Percentiles rank a stretch among this genome's conserved stretches.
phyloP scores from a whole-genome alignment of 2,888 invertebrate genomes.

The Drosophila hawaiiensis region DNA sequence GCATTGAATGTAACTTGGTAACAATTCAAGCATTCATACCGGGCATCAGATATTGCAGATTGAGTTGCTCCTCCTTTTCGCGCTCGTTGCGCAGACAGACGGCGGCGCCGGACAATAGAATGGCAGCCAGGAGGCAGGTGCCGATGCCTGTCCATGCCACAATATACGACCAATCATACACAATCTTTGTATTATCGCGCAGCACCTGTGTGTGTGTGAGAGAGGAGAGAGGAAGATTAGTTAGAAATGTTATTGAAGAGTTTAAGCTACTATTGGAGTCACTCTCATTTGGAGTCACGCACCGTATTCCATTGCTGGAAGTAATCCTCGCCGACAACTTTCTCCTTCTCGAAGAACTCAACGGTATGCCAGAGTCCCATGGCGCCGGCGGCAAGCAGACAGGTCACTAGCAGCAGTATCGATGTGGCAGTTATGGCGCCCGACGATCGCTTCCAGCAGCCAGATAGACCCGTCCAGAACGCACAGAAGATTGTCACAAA shows the following conservation, averaged over 20 bases:
- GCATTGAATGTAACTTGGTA: neutral
- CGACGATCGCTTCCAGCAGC: constrained; percentile 98
- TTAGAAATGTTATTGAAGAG: neutral
- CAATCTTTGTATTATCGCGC: constrained; percentile 92
- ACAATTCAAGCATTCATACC: constrained; percentile 87
- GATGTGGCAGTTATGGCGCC: constrained; percentile 97
- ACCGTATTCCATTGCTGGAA: constrained; percentile 97
- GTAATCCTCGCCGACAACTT: constrained; percentile 95
- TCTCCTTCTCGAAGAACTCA: constrained; percentile 97
- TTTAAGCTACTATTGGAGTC: neutral
- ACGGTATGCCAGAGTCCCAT: constrained; percentile 99
- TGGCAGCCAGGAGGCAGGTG: constrained; percentile 95
- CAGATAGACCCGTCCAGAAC: constrained; percentile 97
- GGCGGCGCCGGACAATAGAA: constrained; percentile 96
- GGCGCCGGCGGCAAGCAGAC: constrained; percentile 95
- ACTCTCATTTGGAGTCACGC: constrained; percentile 74
- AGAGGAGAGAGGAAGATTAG: neutral
- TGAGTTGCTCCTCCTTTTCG: constrained; percentile 97
- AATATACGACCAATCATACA: constrained; percentile 99
- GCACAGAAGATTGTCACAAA: constrained; percentile 96
- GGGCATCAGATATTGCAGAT: constrained; percentile 99
- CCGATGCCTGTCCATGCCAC: constrained; percentile 98
- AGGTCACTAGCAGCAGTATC: constrained; percentile 88
- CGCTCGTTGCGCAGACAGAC: constrained; percentile 97
- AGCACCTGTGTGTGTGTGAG: constrained; percentile 88